These are phyloP conservation scores for Plestiodon gilberti DNA, from an alignment of 2,113 vertebrate species.

Conservation along the genomic window DNA sequence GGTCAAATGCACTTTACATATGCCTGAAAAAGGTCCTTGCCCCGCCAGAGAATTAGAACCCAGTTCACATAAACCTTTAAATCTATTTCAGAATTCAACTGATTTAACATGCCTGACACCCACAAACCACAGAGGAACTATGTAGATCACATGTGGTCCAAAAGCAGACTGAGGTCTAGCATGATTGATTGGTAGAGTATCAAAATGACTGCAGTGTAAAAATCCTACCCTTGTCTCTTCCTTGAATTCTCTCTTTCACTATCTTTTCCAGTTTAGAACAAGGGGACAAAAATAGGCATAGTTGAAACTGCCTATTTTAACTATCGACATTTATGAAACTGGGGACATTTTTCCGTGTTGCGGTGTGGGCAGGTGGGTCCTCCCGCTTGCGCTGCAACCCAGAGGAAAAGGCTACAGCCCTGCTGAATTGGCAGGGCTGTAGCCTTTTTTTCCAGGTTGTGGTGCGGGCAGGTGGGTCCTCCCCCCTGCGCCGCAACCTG, in stretches of 20 bases:
- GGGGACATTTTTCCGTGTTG: too few relatives aligned
- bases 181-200: not conserved
- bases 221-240: not conserved
- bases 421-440: too few relatives aligned
- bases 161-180: not conserved
- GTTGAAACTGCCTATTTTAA: too few relatives aligned
- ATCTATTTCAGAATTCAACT: not conserved
- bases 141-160: not conserved
- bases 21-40: not conserved
- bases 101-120: not conserved
- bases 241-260: not conserved
- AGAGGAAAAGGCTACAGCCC: too few relatives aligned
- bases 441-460: too few relatives aligned
- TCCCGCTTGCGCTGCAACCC: too few relatives aligned
- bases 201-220: not conserved
- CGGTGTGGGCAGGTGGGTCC: too few relatives aligned
- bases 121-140: not conserved
- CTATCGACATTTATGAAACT: too few relatives aligned
- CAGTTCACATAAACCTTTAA: not conserved
- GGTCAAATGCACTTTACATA: not conserved
- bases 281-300: too few relatives aligned
- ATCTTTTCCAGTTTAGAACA: not conserved
- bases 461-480: too few relatives aligned
- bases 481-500: too few relatives aligned
- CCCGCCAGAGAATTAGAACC: not conserved